phyloP scores from a whole-genome alignment of 2,888 invertebrate genomes.

The Morpho achilles region DNA sequence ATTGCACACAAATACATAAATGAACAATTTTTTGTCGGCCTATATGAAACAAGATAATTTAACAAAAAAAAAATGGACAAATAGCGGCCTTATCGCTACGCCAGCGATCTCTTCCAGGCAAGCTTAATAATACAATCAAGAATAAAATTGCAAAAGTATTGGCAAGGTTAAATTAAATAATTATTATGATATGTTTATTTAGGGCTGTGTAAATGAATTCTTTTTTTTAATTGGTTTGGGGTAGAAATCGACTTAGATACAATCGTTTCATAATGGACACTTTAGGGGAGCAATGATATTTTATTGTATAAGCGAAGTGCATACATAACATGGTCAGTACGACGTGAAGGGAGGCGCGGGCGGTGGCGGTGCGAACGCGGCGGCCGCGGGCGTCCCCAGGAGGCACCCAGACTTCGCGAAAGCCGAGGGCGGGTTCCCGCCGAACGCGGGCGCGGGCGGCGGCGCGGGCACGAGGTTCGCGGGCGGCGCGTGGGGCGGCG shows the following conservation, averaged over 20 bases:
- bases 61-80: too few species aligned
- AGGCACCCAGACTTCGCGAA: conserved; percentile 90
- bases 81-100: too few species aligned
- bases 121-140: too few species aligned
- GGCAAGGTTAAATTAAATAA: too few species aligned
- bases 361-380: conserved; percentile 37
- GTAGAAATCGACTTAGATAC: not conserved
- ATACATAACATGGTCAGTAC: conserved; percentile 43
- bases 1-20: too few species aligned
- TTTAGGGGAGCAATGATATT: conserved; percentile 1
- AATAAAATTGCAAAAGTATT: too few species aligned
- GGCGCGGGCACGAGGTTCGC: conserved; percentile 37
- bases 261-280: not conserved
- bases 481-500: conserved; percentile 43
- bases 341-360: conserved; percentile 39
- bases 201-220: too few species aligned
- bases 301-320: conserved; percentile 5
- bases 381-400: conserved; percentile 80
- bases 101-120: too few species aligned
- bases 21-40: too few species aligned
- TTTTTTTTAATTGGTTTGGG: too few species aligned
- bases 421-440: conserved; percentile 61
- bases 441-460: conserved; percentile 34
- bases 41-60: too few species aligned
- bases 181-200: too few species aligned